phyloP scores from a whole-genome alignment of 1,140 invertebrate genomes.

The Sesamia nonagrioides region DNA sequence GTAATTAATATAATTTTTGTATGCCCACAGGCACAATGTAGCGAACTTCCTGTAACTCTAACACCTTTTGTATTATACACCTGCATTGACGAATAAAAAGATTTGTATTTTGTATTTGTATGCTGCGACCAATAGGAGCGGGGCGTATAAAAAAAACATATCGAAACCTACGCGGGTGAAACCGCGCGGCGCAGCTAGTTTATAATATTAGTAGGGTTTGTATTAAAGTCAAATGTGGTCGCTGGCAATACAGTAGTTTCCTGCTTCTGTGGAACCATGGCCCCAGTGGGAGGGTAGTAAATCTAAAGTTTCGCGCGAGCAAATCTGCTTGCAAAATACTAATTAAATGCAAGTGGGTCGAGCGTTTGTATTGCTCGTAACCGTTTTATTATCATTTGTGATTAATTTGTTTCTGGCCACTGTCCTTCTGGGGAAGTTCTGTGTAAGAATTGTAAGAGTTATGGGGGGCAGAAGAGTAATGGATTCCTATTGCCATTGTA shows the following conservation, averaged over 20 bases:
- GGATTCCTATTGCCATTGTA: neutral
- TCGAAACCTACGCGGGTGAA: no score
- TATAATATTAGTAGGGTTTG: no score
- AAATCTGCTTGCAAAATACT: constrained; percentile 19
- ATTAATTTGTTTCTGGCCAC: constrained; percentile 11
- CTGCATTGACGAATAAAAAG: no score
- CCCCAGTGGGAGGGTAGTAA: constrained; percentile 11
- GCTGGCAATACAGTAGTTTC: neutral
- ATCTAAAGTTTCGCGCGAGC: constrained; percentile 26
- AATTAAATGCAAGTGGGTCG: constrained; percentile 43
- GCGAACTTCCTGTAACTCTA: no score
- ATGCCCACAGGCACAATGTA: no score
- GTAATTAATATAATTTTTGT: no score
- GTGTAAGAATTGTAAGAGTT: neutral
- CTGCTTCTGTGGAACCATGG: neutral
- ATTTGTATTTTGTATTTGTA: no score
- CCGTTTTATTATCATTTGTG: constrained; percentile 7
- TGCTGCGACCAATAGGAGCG: no score
- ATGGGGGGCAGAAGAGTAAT: no score
- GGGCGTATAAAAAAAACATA: no score
- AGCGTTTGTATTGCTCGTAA: neutral
- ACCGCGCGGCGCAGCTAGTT: no score
- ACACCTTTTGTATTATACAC: no score
- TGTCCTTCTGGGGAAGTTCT: constrained; percentile 1
- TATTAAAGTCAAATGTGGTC: neutral